Conservation (phyloP, 2,113 vertebrate genomes). For the Origma solitaria region DNA sequence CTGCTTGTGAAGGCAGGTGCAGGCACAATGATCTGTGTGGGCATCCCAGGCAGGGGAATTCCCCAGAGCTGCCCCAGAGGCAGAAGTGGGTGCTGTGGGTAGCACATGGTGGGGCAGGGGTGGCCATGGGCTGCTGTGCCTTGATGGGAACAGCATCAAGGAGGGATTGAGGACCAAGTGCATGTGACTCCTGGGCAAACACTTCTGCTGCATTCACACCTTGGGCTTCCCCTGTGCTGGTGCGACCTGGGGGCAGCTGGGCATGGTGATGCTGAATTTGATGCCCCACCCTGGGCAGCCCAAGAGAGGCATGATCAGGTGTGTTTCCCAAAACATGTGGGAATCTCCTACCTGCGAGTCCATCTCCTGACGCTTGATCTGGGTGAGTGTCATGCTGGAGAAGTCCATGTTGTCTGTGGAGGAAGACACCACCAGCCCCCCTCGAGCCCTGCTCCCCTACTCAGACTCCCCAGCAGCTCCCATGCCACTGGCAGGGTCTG, state of each 20-base stretch:
- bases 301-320: not conserved
- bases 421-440: not conserved
- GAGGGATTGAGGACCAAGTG: not conserved
- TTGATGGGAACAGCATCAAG: rapidly evolving
- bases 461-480: rapidly evolving
- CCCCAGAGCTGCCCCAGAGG: rapidly evolving
- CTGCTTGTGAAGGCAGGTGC: not conserved
- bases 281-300: not conserved
- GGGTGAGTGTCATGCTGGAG: constrained; percentile 92
- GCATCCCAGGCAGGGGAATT: not conserved
- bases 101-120: rapidly evolving
- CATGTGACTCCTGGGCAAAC: not conserved
- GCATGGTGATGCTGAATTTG: not conserved
- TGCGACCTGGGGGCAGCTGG: not conserved
- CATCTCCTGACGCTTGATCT: constrained; percentile 98
- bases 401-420: constrained; percentile 92
- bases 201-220: not conserved
- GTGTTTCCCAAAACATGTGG: not conserved
- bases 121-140: not conserved
- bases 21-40: not conserved
- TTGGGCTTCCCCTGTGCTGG: not conserved
- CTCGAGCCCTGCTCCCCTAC: not conserved
- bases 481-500: not conserved
- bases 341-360: constrained; percentile 86
- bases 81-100: not conserved